Conservation (phyloP, 1,140 invertebrate genomes). For the Chlorops oryzae region DNA sequence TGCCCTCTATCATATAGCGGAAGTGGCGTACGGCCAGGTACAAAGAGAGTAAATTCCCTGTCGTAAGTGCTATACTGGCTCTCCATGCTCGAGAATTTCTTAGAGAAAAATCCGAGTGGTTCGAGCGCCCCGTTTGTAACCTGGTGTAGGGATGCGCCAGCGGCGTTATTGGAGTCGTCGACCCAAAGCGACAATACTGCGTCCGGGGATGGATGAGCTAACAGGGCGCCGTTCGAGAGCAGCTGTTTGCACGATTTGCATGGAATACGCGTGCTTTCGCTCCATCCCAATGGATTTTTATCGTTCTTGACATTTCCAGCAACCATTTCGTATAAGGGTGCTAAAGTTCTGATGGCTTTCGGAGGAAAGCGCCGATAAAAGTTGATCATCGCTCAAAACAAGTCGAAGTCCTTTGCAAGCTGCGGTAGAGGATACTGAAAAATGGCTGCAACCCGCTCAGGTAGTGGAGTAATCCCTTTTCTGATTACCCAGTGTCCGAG, state of each 20-base stretch:
- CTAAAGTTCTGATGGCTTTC: neutral
- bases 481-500: neutral
- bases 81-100: conserved; percentile 19
- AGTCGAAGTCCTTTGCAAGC: too few species aligned
- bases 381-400: neutral
- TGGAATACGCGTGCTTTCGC: conserved; percentile 11
- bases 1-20: too few species aligned
- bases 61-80: conserved; percentile 36
- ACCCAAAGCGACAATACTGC: conserved; percentile 5
- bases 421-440: too few species aligned
- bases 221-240: conserved; percentile 18
- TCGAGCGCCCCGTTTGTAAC: conserved; percentile 16
- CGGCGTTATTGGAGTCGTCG: conserved; percentile 18
- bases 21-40: too few species aligned
- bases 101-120: conserved; percentile 31
- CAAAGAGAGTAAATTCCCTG: too few species aligned
- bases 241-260: conserved; percentile 23
- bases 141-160: conserved; percentile 24
- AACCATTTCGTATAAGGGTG: neutral
- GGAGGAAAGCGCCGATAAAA: conserved; percentile 6
- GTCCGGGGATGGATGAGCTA: conserved; percentile 4
- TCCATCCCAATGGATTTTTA: conserved; percentile 24
- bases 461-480: conserved; percentile 2
- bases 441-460: neutral
- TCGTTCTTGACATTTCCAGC: conserved; percentile 15